Conservation (phyloP, 2,888 invertebrate genomes). For the Mesoligia furuncula region DNA sequence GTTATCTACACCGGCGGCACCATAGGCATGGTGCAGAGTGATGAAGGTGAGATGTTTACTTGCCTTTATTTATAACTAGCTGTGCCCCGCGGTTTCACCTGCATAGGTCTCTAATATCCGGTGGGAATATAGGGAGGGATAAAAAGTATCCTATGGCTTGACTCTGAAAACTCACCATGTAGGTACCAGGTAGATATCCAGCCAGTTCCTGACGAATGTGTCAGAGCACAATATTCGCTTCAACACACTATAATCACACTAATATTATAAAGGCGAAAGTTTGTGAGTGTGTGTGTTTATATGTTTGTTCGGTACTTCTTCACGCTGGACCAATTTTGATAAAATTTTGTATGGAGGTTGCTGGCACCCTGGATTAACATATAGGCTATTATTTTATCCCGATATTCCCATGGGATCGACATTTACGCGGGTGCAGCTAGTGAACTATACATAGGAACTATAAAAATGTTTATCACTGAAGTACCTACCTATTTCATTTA, state of each 20-base stretch:
- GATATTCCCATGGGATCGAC: no score
- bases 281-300: no score
- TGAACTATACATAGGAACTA: not conserved
- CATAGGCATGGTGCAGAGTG: conserved; percentile 97
- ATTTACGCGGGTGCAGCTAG: no score
- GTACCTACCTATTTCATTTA: not conserved
- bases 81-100: not conserved
- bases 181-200: not conserved
- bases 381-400: no score
- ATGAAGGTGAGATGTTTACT: conserved; percentile 90
- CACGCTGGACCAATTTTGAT: no score
- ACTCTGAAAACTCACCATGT: not conserved
- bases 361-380: no score
- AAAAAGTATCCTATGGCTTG: not conserved
- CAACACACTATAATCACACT: no score
- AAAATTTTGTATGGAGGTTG: no score
- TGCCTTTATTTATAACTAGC: not conserved
- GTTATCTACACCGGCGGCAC: conserved; percentile 99
- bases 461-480: not conserved
- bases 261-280: no score
- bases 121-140: not conserved
- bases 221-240: conserved; percentile 8
- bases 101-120: not conserved
- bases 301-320: no score
- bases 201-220: conserved; percentile 12